A percentile compares a stretch with the other conserved stretches of the same genome.
Conservation (phyloP, 2,888 invertebrate genomes). For the Pseudococcus jackbeardsleyi region DNA sequence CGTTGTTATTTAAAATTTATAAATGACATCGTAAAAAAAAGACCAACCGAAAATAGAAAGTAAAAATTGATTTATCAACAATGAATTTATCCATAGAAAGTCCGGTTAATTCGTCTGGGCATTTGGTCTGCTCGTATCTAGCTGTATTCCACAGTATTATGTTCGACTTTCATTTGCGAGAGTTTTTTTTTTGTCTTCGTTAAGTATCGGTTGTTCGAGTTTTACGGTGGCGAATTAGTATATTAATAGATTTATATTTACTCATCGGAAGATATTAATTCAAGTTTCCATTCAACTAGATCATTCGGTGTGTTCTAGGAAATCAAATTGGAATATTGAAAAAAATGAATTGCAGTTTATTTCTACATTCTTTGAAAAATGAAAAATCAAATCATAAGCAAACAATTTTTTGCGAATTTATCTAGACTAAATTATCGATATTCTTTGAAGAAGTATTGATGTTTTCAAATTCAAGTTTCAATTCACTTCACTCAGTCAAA, state of each 20-base stretch:
- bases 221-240: neutral
- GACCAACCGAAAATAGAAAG: constrained; percentile 9
- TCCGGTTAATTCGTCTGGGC: constrained; percentile 27
- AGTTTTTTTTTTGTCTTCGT: neutral
- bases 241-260: neutral
- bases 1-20: constrained; percentile 25
- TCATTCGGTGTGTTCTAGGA: too few relatives aligned
- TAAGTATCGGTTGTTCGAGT: neutral
- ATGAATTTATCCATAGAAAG: constrained; percentile 38
- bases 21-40: constrained; percentile 32
- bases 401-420: too few relatives aligned
- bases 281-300: too few relatives aligned
- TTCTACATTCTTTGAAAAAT: too few relatives aligned
- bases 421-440: too few relatives aligned
- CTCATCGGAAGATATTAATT: too few relatives aligned
- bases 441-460: too few relatives aligned
- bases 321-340: too few relatives aligned
- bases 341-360: too few relatives aligned
- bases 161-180: neutral
- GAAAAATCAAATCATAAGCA: too few relatives aligned
- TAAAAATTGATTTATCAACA: constrained; percentile 44
- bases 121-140: neutral
- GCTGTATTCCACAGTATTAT: neutral
- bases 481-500: too few relatives aligned
- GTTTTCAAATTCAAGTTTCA: too few relatives aligned